phyloP scores from a whole-genome alignment of 2,797 vertebrate genomes.

The Scarus forsteni region DNA sequence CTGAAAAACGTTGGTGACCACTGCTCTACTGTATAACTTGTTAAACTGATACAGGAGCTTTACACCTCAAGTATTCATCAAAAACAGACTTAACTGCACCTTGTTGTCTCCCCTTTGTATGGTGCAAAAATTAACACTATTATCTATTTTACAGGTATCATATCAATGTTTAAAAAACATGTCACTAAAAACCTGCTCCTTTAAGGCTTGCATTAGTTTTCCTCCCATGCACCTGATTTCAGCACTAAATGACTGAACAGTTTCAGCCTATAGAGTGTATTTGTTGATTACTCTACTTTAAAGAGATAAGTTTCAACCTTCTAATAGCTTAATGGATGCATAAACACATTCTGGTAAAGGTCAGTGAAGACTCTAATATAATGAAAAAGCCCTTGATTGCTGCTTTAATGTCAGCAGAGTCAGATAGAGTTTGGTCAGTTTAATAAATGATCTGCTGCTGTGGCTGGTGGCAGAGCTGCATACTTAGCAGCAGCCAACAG shows the following conservation, averaged over 20 bases:
- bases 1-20: too few species aligned
- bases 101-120: too few species aligned
- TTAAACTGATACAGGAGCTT: too few species aligned
- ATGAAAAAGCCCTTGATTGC: slow-evolving; percentile 57
- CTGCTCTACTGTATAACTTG: too few species aligned
- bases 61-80: too few species aligned
- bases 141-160: too few species aligned
- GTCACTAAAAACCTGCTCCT: too few species aligned
- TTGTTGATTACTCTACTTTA: slow-evolving; percentile 29
- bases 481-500: slow-evolving; percentile 58
- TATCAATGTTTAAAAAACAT: too few species aligned
- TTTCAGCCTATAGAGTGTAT: slow-evolving; percentile 22
- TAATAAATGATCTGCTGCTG: slow-evolving; percentile 56
- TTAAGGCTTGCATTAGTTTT: too few species aligned
- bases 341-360: slow-evolving; percentile 51
- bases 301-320: slow-evolving; percentile 33
- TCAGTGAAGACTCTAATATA: slow-evolving; percentile 46
- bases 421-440: slow-evolving; percentile 59
- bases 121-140: too few species aligned
- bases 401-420: slow-evolving; percentile 39
- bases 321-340: slow-evolving; percentile 47
- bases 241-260: slow-evolving; percentile 60
- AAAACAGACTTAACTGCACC: too few species aligned
- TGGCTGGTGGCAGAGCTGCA: slow-evolving; percentile 48
- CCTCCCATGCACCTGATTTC: slow-evolving; percentile 37